Evolutionary conservation across 2,888 invertebrate genomes (phyloP).

Genomic region (Drosophila koepferae): DNA sequence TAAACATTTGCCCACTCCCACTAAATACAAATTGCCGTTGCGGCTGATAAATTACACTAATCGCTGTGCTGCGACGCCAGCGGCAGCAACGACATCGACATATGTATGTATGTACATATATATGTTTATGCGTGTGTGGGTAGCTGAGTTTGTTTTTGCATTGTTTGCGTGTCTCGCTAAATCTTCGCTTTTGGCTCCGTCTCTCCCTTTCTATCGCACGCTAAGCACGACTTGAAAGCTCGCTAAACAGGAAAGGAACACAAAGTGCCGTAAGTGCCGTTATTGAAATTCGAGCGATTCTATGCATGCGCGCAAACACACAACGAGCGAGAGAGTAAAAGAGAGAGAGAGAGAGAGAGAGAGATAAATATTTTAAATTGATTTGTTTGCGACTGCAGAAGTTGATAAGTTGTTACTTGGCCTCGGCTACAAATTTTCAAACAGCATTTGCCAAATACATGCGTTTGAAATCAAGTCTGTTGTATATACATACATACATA

Average conservation of each 20-base stretch:
- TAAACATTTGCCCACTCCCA: slow-evolving; percentile 39
- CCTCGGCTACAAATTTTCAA: slow-evolving; percentile 35
- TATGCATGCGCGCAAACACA: slow-evolving; percentile 4
- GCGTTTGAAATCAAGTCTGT: no score
- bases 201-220: slow-evolving; percentile 22
- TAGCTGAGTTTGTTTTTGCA: slow-evolving; percentile 12
- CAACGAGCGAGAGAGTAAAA: neutral
- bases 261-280: slow-evolving; percentile 49
- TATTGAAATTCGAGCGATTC: slow-evolving; percentile 49
- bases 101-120: neutral
- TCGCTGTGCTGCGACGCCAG: slow-evolving; percentile 28
- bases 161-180: slow-evolving; percentile 18
- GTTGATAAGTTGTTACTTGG: slow-evolving; percentile 21
- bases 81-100: slow-evolving; percentile 16
- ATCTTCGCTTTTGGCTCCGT: slow-evolving; percentile 21
- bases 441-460: slow-evolving; percentile 7
- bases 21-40: slow-evolving; percentile 61
- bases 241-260: slow-evolving; percentile 50
- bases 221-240: slow-evolving; percentile 45
- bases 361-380: slow-evolving; percentile 9
- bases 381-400: slow-evolving; percentile 38
- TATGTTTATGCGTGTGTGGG: neutral
- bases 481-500: neutral
- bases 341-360: neutral
- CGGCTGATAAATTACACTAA: slow-evolving; percentile 73